A percentile compares a stretch with the other conserved stretches of the same genome.
Conservation (phyloP, 2,113 vertebrate species). For the Sigmodon hispidus region DNA sequence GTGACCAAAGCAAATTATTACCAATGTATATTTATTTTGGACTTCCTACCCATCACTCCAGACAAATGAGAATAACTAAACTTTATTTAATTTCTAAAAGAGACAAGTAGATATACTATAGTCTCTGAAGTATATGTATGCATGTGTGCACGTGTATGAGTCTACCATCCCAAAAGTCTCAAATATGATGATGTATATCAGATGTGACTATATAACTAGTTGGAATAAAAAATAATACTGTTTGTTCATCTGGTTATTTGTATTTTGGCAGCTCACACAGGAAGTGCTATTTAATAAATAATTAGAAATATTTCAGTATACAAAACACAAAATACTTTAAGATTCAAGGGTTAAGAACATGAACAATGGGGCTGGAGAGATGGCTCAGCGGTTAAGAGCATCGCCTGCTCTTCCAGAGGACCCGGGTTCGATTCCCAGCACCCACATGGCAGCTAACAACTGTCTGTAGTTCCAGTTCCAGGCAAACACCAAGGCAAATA, state of each 20-base stretch:
- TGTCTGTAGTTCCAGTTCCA: too few species aligned
- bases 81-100: constrained; percentile 25
- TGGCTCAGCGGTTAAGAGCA: too few species aligned
- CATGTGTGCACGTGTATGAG: too few species aligned
- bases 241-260: background rate
- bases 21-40: background rate
- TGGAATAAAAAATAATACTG: background rate
- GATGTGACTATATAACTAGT: background rate
- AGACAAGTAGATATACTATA: background rate
- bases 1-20: background rate
- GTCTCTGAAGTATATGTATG: background rate
- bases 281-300: constrained; percentile 31
- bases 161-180: background rate
- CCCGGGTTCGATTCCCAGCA: too few species aligned
- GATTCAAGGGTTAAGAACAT: background rate
- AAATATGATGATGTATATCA: background rate
- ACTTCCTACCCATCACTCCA: background rate
- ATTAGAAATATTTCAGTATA: background rate
- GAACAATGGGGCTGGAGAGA: too few species aligned
- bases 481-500: too few species aligned
- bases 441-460: too few species aligned
- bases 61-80: background rate
- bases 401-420: too few species aligned
- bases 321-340: background rate
- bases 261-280: background rate